Evolutionary conservation across 2,113 vertebrate genomes (phyloP), one percentile per base, ranked within the genome.

Genomic region (Oryzias curvinotus): DNA sequence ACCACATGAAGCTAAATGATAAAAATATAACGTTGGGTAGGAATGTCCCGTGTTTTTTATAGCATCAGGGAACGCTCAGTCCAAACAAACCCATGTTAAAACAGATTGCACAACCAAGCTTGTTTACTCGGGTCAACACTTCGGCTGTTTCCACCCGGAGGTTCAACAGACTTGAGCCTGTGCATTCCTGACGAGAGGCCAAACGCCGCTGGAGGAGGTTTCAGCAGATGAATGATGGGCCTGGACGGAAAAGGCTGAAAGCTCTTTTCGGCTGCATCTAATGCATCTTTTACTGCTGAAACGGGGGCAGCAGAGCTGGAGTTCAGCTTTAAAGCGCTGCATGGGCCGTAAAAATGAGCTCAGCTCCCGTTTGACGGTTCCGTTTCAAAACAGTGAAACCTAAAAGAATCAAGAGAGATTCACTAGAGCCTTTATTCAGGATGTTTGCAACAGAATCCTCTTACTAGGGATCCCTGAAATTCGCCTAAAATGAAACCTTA

Each of bases 181-280:
- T 18, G 62, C 58, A 79, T 78, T 82, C 57, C 69, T 83, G 80
- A 75, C 61, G 62, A 42, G 26, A 44, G 60, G 71, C 75, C 79
- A 85, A 72, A 70, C 28, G n/a, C 51, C 50, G 51, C 45, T 18
- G 26, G 36, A 65, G 68, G 73, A 75, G 47, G 62, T 57, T 55
- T 68, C 18, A 64, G 51, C 64, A 53, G 46, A 65, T 64, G 67
- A 77, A 62, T 18, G 47, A 59, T 56, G 23, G 46, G n/a, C 41
- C 23, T 14, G 52, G 42, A 41, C 48, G 25, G 60, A 54, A 79
- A 64, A 68, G 3, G 18, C 43, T 21, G 17, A 56, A 69, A 54
- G 51, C 57, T 74, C 44, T 68, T 68, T 63, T 48, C 2, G 53
- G 52, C 55, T 68, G 19, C 25, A 5, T 75, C 6, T 44, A 19